phyloP scores from a whole-genome alignment of 2,888 invertebrate species.

The Odontothrips loti region DNA sequence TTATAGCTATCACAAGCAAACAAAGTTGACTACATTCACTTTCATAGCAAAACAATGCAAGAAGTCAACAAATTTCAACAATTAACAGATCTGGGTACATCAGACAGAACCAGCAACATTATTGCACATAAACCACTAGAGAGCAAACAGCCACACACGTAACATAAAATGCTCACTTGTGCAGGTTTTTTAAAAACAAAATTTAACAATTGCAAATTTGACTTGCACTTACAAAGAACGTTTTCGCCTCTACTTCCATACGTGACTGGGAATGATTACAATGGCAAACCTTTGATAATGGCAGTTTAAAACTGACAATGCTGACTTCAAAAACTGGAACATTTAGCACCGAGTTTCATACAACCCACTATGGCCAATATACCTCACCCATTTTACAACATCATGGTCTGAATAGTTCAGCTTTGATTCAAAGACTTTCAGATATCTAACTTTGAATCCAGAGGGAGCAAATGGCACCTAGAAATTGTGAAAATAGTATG shows the following conservation, averaged over 20 bases:
- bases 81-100: background rate
- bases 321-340: background rate
- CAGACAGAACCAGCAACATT: background rate
- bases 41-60: background rate
- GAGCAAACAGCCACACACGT: constrained; percentile 10
- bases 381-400: constrained; percentile 99
- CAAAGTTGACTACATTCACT: constrained; percentile 3
- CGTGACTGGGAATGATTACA: constrained; percentile 24
- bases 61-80: constrained; percentile 14
- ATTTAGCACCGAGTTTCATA: constrained; percentile 96
- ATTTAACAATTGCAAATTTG: constrained; percentile 13
- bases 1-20: constrained; percentile 16
- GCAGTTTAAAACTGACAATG: background rate
- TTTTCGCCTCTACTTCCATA: background rate
- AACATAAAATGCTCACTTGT: constrained; percentile 2
- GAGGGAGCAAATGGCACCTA: constrained; percentile 98
- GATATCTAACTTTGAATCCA: constrained; percentile 97
- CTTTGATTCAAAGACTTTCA: constrained; percentile 99
- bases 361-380: constrained; percentile 97
- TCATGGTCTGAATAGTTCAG: constrained; percentile 99
- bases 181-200: constrained; percentile 25
- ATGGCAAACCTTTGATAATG: background rate
- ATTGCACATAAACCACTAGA: constrained; percentile 5
- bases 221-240: constrained; percentile 4
- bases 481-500: constrained; percentile 28